Evolutionary conservation across 23 tunicate genomes (phyloP).

Genomic region (Phallusia fumigata): DNA sequence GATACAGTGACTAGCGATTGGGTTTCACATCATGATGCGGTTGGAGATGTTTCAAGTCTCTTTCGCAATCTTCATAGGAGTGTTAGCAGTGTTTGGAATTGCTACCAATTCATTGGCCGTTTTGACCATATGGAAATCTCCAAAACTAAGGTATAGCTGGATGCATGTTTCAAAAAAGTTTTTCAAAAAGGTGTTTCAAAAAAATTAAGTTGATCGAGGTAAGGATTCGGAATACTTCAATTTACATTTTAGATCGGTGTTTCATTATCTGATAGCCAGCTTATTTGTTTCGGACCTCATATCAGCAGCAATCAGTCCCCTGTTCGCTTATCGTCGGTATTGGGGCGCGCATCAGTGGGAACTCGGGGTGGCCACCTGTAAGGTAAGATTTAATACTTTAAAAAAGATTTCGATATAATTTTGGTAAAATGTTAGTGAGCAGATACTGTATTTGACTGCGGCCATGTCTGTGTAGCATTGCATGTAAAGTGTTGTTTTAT

Average conservation of each 20-base stretch:
- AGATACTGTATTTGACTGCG: too few relatives aligned
- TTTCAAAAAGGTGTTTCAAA: too few relatives aligned
- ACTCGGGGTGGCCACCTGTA: neutral
- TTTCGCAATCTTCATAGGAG: neutral
- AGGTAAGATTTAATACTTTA: neutral
- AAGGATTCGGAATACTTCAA: too few relatives aligned
- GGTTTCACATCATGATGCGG: too few relatives aligned
- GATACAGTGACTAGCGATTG: too few relatives aligned
- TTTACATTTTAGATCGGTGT: neutral
- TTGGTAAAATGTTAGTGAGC: too few relatives aligned
- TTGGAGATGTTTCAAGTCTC: neutral
- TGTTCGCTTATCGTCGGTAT: neutral
- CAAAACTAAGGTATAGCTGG: neutral
- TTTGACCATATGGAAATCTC: neutral
- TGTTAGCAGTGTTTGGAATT: neutral
- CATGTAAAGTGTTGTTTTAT: too few relatives aligned
- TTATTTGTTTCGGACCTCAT: constrained; percentile 7
- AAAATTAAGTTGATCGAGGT: too few relatives aligned
- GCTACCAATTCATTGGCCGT: neutral
- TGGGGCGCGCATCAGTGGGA: neutral
- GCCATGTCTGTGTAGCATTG: too few relatives aligned
- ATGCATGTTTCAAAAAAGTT: neutral
- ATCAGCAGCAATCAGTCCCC: constrained; percentile 3
- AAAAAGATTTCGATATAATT: too few relatives aligned
- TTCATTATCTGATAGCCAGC: constrained; percentile 14